A percentile compares a stretch with the other conserved stretches of the same genome.
phyloP scores from a whole-genome alignment of 2,797 vertebrate species.

The Malacoraja senta region DNA sequence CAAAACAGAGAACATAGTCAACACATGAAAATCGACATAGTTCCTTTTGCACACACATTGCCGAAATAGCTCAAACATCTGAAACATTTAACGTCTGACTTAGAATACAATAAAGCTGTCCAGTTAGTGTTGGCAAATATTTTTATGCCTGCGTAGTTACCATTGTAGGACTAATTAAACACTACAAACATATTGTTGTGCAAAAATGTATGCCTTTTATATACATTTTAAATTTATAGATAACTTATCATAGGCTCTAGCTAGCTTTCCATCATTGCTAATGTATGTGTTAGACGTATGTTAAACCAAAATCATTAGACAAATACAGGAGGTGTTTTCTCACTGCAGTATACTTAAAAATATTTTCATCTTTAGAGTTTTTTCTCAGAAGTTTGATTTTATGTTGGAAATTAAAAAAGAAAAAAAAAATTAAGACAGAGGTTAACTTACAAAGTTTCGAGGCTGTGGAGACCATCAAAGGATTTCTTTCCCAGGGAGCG shows the following conservation, averaged over 20 bases:
- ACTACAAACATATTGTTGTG: background rate
- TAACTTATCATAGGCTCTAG: background rate
- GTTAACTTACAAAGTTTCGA: conserved; percentile 79
- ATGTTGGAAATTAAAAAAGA: conserved; percentile 50
- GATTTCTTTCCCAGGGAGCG: conserved; percentile 87
- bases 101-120: background rate
- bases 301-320: background rate
- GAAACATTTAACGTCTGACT: background rate
- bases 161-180: background rate
- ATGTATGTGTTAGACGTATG: too few relatives aligned
- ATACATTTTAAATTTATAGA: background rate
- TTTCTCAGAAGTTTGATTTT: conserved; percentile 56
- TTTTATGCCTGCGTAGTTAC: background rate
- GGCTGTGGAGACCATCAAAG: conserved; percentile 84
- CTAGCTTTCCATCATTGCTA: background rate
- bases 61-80: background rate
- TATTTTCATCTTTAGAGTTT: conserved; percentile 35
- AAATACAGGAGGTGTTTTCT: background rate
- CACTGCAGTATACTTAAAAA: background rate
- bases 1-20: background rate
- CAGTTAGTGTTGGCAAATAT: background rate
- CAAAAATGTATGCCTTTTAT: background rate
- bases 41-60: background rate
- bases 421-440: conserved; percentile 62
- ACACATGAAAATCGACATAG: background rate